Conservation (phyloP, 2,888 invertebrate genomes). For the Pristionchus exspectatus region DNA sequence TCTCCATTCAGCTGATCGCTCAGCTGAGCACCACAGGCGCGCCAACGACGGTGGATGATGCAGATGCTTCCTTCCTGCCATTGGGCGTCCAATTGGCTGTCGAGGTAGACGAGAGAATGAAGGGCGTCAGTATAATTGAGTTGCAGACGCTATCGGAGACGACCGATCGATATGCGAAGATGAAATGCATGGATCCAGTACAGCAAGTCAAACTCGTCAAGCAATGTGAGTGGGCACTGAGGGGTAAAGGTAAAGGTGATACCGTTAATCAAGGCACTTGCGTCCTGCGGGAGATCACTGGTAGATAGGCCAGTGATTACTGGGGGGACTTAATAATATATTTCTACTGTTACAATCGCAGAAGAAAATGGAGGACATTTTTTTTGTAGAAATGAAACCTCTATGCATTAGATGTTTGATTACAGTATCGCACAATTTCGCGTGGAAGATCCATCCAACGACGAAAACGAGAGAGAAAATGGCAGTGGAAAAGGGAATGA, state of each 20-base stretch:
- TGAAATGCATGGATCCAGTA: neutral
- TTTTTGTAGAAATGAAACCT: too few species aligned
- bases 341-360: too few species aligned
- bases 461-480: neutral
- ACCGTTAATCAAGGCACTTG: neutral
- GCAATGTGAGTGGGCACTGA: neutral
- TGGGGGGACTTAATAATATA: too few species aligned
- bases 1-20: neutral
- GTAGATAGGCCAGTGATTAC: too few species aligned
- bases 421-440: constrained; percentile 24
- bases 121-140: neutral
- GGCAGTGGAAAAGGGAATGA: neutral
- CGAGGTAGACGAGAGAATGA: constrained; percentile 52
- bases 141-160: constrained; percentile 42
- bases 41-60: constrained; percentile 3
- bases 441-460: constrained; percentile 29
- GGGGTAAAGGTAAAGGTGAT: neutral
- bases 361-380: too few species aligned
- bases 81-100: constrained; percentile 61
- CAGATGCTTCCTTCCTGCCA: constrained; percentile 40
- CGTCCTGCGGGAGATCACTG: too few species aligned
- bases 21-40: constrained; percentile 1
- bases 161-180: constrained; percentile 23
- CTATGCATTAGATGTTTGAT: neutral
- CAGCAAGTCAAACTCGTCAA: neutral